Percentiles rank a stretch among this genome's conserved stretches.
Evolutionary conservation across 2,888 invertebrate genomes (phyloP).

Genomic region (Hyles lineata): DNA sequence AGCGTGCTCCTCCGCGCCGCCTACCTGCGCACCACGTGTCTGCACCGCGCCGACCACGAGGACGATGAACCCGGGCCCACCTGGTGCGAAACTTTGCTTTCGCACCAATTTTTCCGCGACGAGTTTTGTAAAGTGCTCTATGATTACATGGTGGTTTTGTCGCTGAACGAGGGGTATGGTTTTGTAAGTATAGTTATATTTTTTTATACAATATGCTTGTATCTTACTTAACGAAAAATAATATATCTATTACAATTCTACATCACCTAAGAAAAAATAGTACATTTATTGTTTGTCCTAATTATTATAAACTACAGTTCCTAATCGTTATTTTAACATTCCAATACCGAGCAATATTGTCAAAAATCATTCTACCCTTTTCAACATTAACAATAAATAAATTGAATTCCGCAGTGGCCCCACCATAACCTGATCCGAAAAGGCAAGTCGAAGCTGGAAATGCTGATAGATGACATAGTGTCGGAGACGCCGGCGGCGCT

Average conservation of each 20-base stretch:
- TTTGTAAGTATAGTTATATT: slow-evolving; percentile 60
- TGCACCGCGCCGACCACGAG: slow-evolving; percentile 45
- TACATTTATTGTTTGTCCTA: no score
- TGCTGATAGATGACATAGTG: slow-evolving; percentile 47
- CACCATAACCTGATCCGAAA: slow-evolving; percentile 55
- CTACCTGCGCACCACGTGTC: slow-evolving; percentile 50
- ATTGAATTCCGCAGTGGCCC: slow-evolving; percentile 55
- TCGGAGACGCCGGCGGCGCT: slow-evolving; percentile 34
- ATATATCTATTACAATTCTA: no score
- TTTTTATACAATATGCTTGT: no score
- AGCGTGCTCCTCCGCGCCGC: slow-evolving; percentile 53
- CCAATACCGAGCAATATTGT: no score
- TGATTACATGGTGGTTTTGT: slow-evolving; percentile 53
- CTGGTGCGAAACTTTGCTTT: slow-evolving; percentile 49
- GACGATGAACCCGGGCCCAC: slow-evolving; percentile 36
- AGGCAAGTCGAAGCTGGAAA: slow-evolving; percentile 46
- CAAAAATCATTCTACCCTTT: no score
- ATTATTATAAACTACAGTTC: no score
- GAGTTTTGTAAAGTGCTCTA: slow-evolving; percentile 51
- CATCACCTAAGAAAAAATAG: no score
- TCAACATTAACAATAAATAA: no score
- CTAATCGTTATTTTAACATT: no score
- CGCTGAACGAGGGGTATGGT: slow-evolving; percentile 61
- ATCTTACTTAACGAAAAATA: no score
- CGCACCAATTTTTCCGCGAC: slow-evolving; percentile 42